phyloP scores from a whole-genome alignment of 35 echinoderm and acorn worm species.

The Lytechinus pictus region DNA sequence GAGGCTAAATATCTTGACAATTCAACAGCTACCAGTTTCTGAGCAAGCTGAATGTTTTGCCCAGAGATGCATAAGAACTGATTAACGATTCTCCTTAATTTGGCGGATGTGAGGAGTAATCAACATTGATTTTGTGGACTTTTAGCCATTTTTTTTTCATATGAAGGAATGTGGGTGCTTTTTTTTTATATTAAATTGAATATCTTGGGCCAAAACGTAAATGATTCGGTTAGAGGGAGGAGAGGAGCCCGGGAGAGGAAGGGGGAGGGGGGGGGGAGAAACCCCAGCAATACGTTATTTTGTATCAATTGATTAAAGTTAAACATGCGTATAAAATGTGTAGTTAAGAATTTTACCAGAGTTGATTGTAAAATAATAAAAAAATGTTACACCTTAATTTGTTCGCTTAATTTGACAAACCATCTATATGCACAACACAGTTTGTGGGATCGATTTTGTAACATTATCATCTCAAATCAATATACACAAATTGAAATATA shows the following conservation, averaged over 20 bases:
- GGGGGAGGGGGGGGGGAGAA: neutral
- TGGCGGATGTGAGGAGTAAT: neutral
- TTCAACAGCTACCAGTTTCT: neutral
- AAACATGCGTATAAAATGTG: too few species aligned
- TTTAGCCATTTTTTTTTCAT: constrained; percentile 7
- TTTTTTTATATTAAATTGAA: too few species aligned
- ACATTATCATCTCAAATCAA: too few species aligned
- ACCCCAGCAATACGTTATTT: neutral
- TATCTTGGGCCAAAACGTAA: neutral
- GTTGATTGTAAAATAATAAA: too few species aligned
- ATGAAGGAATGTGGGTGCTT: neutral
- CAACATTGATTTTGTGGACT: neutral
- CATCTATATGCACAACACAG: too few species aligned
- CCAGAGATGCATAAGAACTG: neutral
- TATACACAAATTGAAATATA: too few species aligned
- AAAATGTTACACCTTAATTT: too few species aligned
- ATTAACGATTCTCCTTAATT: neutral
- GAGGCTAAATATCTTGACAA: constrained; percentile 10
- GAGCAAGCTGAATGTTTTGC: neutral
- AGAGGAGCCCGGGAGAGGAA: neutral
- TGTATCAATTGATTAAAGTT: too few species aligned
- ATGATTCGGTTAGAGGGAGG: neutral
- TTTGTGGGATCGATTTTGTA: too few species aligned
- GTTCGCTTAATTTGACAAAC: too few species aligned
- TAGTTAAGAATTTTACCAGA: too few species aligned